These are phyloP conservation scores for Tachina lurida DNA, from an alignment of 2,888 invertebrate species.

Conservation along the genomic window DNA sequence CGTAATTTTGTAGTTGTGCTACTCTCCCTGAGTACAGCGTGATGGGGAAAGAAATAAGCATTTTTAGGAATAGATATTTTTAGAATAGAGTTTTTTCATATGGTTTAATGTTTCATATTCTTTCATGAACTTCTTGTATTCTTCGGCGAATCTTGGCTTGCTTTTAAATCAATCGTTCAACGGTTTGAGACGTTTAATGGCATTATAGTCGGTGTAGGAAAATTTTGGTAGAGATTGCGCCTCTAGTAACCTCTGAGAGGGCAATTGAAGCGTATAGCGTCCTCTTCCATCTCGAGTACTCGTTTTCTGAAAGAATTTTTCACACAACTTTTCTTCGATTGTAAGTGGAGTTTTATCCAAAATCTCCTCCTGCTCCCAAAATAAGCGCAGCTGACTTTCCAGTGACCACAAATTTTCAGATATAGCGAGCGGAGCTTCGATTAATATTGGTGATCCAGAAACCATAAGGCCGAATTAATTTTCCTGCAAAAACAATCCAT, in stretches of 20 bases:
- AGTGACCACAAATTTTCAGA: conserved; percentile 45
- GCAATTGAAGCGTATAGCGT: too few relatives aligned
- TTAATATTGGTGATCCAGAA: conserved; percentile 26
- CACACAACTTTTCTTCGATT: conserved; percentile 38
- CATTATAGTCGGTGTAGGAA: too few relatives aligned
- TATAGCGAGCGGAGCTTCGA: neutral
- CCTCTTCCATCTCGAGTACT: too few relatives aligned
- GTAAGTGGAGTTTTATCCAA: conserved; percentile 9
- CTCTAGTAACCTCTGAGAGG: too few relatives aligned
- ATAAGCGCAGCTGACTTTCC: conserved; percentile 44
- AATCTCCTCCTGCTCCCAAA: conserved; percentile 61
- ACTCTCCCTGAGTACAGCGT: conserved; percentile 52
- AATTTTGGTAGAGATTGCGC: too few relatives aligned
- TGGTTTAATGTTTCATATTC: too few relatives aligned
- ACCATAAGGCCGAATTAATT: conserved; percentile 62
- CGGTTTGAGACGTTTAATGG: too few relatives aligned
- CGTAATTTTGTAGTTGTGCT: conserved; percentile 54
- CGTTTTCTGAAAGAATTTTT: neutral
- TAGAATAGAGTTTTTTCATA: too few relatives aligned
- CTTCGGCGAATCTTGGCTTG: too few relatives aligned
- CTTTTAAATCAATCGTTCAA: too few relatives aligned
- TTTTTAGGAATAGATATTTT: neutral
- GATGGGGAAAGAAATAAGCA: conserved; percentile 45
- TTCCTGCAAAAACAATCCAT: conserved; percentile 57
- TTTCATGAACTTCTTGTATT: too few relatives aligned